Percentiles rank a stretch among this genome's conserved stretches.
These are phyloP conservation scores for Galeopterus variegatus DNA, from an alignment of 2,113 vertebrate genomes.

Conservation along the genomic window DNA sequence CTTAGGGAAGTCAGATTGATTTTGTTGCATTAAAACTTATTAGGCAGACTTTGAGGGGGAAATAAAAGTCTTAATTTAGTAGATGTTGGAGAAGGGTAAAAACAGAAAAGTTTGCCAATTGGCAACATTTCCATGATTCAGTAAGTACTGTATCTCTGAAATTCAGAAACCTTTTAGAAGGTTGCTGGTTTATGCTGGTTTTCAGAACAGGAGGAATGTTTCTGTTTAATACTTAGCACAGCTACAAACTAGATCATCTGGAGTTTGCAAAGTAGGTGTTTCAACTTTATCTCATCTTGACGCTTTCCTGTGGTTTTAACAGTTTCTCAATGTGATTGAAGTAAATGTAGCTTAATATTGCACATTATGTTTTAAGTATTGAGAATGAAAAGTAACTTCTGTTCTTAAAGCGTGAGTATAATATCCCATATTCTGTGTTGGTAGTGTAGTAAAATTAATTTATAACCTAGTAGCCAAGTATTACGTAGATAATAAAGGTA, in stretches of 20 bases:
- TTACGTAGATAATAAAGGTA: background rate
- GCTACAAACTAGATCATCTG: background rate
- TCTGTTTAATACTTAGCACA: background rate
- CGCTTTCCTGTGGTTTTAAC: conserved; percentile 52
- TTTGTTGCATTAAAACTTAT: background rate
- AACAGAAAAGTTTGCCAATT: background rate
- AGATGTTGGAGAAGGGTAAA: background rate
- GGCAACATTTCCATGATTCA: background rate
- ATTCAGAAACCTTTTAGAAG: background rate
- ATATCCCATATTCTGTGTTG: background rate
- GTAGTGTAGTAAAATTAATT: conserved; percentile 15
- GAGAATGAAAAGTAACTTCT: conserved; percentile 1
- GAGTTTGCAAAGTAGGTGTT: conserved; percentile 55
- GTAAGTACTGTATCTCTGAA: background rate
- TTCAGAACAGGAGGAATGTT: conserved; percentile 29
- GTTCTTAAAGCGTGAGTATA: background rate
- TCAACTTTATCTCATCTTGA: conserved; percentile 46
- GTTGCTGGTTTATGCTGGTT: background rate
- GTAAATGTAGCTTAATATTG: conserved; percentile 17
- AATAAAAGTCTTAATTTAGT: conserved; percentile 1
- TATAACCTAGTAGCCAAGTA: background rate
- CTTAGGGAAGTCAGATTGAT: background rate
- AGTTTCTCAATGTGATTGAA: conserved; percentile 37
- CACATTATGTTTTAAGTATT: conserved; percentile 10
- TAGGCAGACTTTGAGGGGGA: background rate